Evolutionary conservation across 30 jellyfish, hydroid and myxozoan species (phyloP), one percentile per base, ranked within the genome.

Genomic region (Turritopsis rubra): DNA sequence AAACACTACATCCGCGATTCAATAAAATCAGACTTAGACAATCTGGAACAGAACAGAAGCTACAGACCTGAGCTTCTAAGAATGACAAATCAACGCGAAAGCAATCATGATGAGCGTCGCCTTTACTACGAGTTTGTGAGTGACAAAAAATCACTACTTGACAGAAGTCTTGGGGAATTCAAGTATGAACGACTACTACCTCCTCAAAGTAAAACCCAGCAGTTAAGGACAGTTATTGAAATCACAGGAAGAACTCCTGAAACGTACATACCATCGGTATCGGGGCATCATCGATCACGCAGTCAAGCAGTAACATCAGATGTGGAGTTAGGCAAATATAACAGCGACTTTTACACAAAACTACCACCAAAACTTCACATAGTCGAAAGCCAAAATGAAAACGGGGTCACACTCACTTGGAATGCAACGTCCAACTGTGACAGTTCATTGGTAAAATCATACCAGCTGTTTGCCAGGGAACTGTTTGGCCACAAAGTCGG

Each of bases 401-500:
- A 82, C 24, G 88, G 88, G 13, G 88, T 82, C 5, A 82, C 88
- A 1, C 86, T 82, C 13, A 82, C 88, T 8, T 82, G 88, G 88
- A 82, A 82, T 66, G 88, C 88, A 24, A 82, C 88, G 16, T 82
- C 88, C 20, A 82, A 82, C 65, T 41, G 83, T 26, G 88, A 82
- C 73, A 82, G 88, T 29, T 82, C 88, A 19, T 71, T 82, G 71
- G 88, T 82, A 25, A 82, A 82, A 4, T 82, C 88, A 21, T 82
- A 82, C 60, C 88, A 82, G 60, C 75, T 82, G 25, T 82, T 82
- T 53, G 88, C 88, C 29, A 70, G 88, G 29, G 88, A 82, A 25
- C 60, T 82, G 29, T 82, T 82, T 28, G 88, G 88, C 20, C 88
- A 82, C 65, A 82, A 82, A 71, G 73, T 82, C 18, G 88, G 88